These are phyloP conservation scores for Gasterosteus aculeatus DNA, from an alignment of 2,113 vertebrate species.

Conservation along the genomic window DNA sequence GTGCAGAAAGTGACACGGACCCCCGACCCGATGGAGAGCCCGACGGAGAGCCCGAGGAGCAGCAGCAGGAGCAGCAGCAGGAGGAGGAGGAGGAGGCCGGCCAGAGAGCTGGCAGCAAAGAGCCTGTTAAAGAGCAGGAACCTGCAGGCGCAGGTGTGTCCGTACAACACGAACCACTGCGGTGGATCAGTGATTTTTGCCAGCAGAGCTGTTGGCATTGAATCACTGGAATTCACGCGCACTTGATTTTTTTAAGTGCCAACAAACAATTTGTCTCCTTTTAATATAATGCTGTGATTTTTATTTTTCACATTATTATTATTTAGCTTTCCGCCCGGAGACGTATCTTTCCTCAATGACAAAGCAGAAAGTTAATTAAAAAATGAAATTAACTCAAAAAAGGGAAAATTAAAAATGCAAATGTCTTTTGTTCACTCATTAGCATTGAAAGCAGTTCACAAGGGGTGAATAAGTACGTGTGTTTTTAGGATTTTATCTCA, in stretches of 20 bases:
- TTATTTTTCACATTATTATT: not conserved
- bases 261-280: not conserved
- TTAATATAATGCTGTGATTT: not conserved
- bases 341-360: not conserved
- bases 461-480: not conserved
- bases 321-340: not conserved
- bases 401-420: not conserved
- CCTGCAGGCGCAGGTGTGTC: conserved; percentile 78
- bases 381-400: not conserved
- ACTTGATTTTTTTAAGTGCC: not conserved
- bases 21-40: conserved; percentile 46
- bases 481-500: not conserved
- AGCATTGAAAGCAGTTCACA: not conserved
- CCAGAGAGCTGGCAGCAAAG: conserved; percentile 27
- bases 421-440: not conserved
- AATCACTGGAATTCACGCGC: conserved; percentile 2
- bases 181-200: conserved; percentile 30
- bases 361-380: not conserved
- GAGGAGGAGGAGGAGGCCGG: conserved; percentile 27
- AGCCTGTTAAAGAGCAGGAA: conserved; percentile 65
- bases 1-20: conserved; percentile 78
- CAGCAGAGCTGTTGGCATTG: conserved; percentile 21
- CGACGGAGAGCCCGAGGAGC: conserved; percentile 24
- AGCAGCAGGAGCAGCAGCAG: conserved; percentile 27
- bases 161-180: conserved; percentile 28